phyloP scores from a whole-genome alignment of 2,888 invertebrate genomes.

The Microplitis manilae region DNA sequence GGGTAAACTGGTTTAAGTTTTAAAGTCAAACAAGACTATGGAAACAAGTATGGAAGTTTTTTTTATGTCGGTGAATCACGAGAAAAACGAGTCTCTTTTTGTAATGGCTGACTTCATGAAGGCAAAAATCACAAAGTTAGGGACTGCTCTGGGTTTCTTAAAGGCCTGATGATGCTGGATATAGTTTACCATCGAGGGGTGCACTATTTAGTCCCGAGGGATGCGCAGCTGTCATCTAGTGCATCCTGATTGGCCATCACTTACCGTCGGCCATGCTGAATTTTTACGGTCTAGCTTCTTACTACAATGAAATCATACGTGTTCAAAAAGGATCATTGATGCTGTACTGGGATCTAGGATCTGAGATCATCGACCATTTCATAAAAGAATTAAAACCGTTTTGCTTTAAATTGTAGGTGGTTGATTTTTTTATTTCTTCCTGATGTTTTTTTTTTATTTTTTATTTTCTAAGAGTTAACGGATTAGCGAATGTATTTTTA shows the following conservation, averaged over 20 bases:
- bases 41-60: neutral
- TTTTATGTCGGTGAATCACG: neutral
- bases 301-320: conserved; percentile 59
- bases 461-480: neutral
- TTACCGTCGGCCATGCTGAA: conserved; percentile 66
- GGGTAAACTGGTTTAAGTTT: conserved; percentile 15
- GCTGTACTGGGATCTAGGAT: neutral
- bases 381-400: neutral
- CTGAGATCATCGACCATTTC: neutral
- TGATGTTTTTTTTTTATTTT: conserved; percentile 6
- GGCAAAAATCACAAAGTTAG: conserved; percentile 72
- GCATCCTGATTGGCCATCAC: conserved; percentile 62
- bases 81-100: conserved; percentile 50
- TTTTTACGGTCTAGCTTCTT: conserved; percentile 69
- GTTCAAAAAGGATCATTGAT: neutral
- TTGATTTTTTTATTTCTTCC: neutral
- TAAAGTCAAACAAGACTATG: neutral
- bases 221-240: conserved; percentile 68
- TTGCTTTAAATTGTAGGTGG: conserved; percentile 10
- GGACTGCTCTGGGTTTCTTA: conserved; percentile 56
- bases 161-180: conserved; percentile 26
- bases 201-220: conserved; percentile 58
- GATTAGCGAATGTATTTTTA: neutral
- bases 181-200: conserved; percentile 42
- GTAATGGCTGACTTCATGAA: conserved; percentile 71